Evolutionary conservation across 2,113 vertebrate species (phyloP).

Genomic region (Ptychochromis oligacanthus): DNA sequence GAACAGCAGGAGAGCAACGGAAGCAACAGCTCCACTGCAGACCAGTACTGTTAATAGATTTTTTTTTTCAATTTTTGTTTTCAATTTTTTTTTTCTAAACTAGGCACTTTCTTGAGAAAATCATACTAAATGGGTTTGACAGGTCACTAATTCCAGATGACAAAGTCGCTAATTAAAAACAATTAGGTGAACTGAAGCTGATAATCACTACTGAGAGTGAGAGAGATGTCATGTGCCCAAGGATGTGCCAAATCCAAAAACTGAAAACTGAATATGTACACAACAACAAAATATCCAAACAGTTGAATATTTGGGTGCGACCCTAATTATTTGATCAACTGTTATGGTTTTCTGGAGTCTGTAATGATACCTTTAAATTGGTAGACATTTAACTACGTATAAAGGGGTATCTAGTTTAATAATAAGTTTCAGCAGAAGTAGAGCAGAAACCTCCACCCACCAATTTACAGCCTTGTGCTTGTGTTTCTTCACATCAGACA

Average conservation of each 20-base stretch:
- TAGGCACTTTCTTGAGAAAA: neutral
- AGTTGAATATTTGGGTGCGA: neutral
- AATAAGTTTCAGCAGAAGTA: neutral
- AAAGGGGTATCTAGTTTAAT: neutral
- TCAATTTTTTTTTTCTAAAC: neutral
- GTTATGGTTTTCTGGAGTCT: neutral
- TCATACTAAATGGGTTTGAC: neutral
- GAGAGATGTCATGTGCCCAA: neutral
- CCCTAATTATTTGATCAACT: neutral
- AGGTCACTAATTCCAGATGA: neutral
- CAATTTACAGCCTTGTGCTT: neutral
- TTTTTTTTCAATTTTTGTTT: no score
- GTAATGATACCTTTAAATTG: neutral
- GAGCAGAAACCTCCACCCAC: neutral
- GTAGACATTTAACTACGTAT: neutral
- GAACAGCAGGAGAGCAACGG: neutral
- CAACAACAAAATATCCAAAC: neutral
- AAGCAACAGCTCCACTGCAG: neutral
- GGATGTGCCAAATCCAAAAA: neutral
- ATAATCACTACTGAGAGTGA: neutral
- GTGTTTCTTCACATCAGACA: neutral
- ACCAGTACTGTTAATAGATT: neutral
- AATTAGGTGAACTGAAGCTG: neutral
- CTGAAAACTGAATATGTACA: neutral
- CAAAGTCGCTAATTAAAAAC: neutral